Percentiles rank a stretch among this genome's conserved stretches.
phyloP scores from a whole-genome alignment of 2,888 invertebrate species.

The Cyclophora albipunctata region DNA sequence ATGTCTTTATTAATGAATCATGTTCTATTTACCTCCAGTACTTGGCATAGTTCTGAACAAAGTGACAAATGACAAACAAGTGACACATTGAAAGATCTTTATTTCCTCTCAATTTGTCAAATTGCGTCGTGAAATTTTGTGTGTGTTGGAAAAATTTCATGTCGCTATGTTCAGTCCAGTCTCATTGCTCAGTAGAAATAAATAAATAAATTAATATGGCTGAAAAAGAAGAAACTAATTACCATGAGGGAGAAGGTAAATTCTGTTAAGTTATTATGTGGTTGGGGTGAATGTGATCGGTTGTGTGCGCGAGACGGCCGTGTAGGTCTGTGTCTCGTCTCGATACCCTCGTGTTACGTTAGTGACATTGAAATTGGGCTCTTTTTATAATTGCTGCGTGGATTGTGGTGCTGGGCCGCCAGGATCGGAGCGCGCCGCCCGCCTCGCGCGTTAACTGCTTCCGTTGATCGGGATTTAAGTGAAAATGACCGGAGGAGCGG shows the following conservation, averaged over 20 bases:
- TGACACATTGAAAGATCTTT: slow-evolving; percentile 28
- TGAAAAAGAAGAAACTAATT: slow-evolving; percentile 66
- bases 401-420: slow-evolving; percentile 62
- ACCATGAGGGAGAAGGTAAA: slow-evolving; percentile 73
- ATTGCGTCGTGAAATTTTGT: slow-evolving; percentile 64
- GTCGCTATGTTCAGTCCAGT: slow-evolving; percentile 73
- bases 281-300: slow-evolving; percentile 53
- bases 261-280: slow-evolving; percentile 63
- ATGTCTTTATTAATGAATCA: no score
- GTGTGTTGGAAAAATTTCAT: slow-evolving; percentile 61
- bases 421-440: slow-evolving; percentile 47
- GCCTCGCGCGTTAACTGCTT: slow-evolving; percentile 42
- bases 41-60: no score
- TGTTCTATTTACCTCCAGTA: no score
- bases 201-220: slow-evolving; percentile 74
- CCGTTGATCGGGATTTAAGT: slow-evolving; percentile 31
- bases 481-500: slow-evolving; percentile 63
- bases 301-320: slow-evolving; percentile 41
- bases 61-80: slow-evolving; percentile 8
- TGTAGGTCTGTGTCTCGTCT: slow-evolving; percentile 36
- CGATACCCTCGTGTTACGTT: slow-evolving; percentile 65
- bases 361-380: slow-evolving; percentile 74
- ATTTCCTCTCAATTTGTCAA: slow-evolving; percentile 47
- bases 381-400: slow-evolving; percentile 74
- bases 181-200: slow-evolving; percentile 39